Percentiles rank a stretch among this genome's conserved stretches.
These are phyloP conservation scores for Pecten maximus DNA, from an alignment of 2,888 invertebrate genomes.

Conservation along the genomic window DNA sequence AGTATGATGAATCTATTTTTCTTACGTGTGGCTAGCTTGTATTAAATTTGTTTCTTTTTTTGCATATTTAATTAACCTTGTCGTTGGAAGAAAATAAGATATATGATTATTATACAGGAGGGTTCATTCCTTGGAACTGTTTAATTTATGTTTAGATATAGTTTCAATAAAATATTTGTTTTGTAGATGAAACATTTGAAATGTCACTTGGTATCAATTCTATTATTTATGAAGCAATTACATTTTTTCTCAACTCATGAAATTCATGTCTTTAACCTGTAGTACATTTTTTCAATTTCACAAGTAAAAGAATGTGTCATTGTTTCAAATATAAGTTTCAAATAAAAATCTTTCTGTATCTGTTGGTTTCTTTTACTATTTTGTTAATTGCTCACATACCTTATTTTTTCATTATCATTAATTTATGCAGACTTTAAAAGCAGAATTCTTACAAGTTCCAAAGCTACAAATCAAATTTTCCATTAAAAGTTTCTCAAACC, in stretches of 20 bases:
- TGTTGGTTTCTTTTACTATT: constrained; percentile 13
- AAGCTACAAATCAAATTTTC: constrained; percentile 32
- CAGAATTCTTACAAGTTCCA: not conserved
- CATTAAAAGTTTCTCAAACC: constrained; percentile 4
- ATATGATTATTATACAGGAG: not conserved
- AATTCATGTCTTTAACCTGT: constrained; percentile 16
- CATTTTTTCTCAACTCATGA: not conserved
- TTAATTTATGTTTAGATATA: constrained; percentile 35
- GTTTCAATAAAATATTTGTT: constrained; percentile 23
- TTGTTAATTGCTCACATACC: not conserved
- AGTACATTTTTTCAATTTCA: constrained; percentile 31
- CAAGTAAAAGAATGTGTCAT: constrained; percentile 20
- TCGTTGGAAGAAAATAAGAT: constrained; percentile 1
- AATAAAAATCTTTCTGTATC: constrained; percentile 35
- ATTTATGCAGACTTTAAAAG: not conserved
- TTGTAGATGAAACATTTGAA: not conserved
- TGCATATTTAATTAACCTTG: constrained; percentile 12
- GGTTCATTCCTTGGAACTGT: constrained; percentile 23
- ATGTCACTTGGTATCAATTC: constrained; percentile 16
- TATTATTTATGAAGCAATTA: constrained; percentile 28
- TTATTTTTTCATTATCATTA: too few relatives aligned
- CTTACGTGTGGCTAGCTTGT: constrained; percentile 26
- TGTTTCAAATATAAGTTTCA: constrained; percentile 30
- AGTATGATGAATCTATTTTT: constrained; percentile 35
- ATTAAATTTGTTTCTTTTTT: not conserved